Evolutionary conservation across 1,140 invertebrate genomes (phyloP), one percentile per base, ranked within the genome.

Genomic region (Carcinoscorpius rotundicauda): DNA sequence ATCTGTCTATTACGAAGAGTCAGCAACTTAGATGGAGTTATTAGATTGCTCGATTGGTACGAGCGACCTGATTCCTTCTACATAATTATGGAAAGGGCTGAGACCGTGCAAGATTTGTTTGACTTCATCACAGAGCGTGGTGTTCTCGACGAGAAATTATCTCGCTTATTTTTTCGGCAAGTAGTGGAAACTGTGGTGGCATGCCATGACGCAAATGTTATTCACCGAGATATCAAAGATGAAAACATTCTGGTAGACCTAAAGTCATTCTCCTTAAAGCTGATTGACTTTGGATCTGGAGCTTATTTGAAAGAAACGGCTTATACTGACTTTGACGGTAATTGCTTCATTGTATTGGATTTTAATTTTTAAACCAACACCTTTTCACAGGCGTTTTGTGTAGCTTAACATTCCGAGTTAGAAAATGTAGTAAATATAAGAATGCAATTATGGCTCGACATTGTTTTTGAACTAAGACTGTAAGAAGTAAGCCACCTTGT

Each of bases 231-330:
- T 75, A 85, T 87, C 67, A 86, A 86, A 75, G 85, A 86, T 73
- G 84, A 86, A 73, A 86, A 86, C 71, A 81, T 86, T 67, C 75
- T 85, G n/a, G 81, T 86, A 49, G 83, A 86, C 71, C 73, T 83
- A 55, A 81, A 81, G 70, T 81, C 79, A 49, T 76, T 68, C 11
- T 66, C 68, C 11, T 65, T 81, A 3, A 81, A 84, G 72, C 73
- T 86, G 52, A 85, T 86, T 68, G 86, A 85, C 76, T 87, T 86
- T 74, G 85, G 85, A 53, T 85, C 85, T 53, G 85, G 83, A 61
- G 82, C 84, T 4, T 79, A 80, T 67, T 72, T 85, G 49, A 81
- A 82, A 72, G 82, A 84, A 58, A 76, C 75, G 52, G 73, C 80
- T 64, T 86, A 85, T 76, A 80, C 80, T 56, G 84, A 86, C 69